Conservation (phyloP, 2,797 vertebrate species). For the Siniperca obscura region DNA sequence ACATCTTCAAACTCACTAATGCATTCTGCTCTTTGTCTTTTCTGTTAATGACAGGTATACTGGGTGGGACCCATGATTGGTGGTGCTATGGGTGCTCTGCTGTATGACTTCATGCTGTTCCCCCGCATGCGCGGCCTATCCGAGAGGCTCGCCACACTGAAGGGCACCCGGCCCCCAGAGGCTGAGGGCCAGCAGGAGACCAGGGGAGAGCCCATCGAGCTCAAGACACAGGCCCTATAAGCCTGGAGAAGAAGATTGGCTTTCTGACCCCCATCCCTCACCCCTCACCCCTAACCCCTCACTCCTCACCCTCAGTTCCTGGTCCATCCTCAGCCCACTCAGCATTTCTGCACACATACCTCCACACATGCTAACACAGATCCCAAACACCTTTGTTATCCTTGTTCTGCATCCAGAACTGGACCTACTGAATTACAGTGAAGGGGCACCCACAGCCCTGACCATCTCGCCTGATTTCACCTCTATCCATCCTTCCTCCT, state of each 20-base stretch:
- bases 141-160: constrained; percentile 92
- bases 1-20: not conserved
- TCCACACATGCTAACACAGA: constrained; percentile 51
- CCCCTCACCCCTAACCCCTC: constrained; percentile 32
- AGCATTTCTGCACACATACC: constrained; percentile 67
- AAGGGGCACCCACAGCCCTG: constrained; percentile 60
- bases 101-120: constrained; percentile 95
- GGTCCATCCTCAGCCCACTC: constrained; percentile 64
- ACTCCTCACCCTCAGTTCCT: constrained; percentile 59
- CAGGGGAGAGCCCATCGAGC: constrained; percentile 91
- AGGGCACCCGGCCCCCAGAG: constrained; percentile 86
- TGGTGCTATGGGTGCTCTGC: constrained; percentile 88
- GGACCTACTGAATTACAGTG: constrained; percentile 61
- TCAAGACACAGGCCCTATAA: constrained; percentile 94
- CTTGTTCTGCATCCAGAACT: constrained; percentile 63
- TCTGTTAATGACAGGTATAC: constrained; percentile 85
- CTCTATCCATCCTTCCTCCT: constrained; percentile 29
- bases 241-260: constrained; percentile 69
- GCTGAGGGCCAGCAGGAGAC: constrained; percentile 86
- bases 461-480: constrained; percentile 51
- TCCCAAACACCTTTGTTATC: constrained; percentile 47
- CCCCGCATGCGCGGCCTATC: constrained; percentile 91
- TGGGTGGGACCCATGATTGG: constrained; percentile 97
- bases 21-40: not conserved
- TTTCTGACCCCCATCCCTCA: constrained; percentile 63